Conservation (phyloP, 2,113 vertebrate genomes). For the Helogale parvula region DNA sequence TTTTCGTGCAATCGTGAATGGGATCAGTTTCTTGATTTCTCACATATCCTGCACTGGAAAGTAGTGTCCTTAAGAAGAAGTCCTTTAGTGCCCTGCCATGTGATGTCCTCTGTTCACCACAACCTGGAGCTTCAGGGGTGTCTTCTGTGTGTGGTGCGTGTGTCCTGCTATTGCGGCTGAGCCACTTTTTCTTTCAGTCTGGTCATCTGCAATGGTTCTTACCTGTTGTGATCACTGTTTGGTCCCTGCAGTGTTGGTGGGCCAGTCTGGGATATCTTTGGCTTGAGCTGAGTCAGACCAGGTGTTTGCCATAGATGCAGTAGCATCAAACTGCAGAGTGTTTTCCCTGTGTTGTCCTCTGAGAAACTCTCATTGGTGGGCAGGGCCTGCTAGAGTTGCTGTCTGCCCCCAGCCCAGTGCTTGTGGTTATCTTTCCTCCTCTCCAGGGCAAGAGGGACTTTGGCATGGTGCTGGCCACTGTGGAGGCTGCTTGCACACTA, state of each 20-base stretch:
- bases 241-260: background rate
- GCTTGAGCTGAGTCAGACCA: background rate
- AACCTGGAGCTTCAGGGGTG: background rate
- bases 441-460: too few species aligned
- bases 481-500: background rate
- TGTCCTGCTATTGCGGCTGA: background rate
- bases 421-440: too few species aligned
- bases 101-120: background rate
- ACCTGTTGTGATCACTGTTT: background rate
- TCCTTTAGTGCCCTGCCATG: background rate
- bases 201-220: background rate
- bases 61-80: background rate
- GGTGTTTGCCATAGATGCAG: background rate
- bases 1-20: too few species aligned
- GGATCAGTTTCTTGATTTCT: too few species aligned
- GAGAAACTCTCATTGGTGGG: background rate
- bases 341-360: background rate
- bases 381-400: background rate
- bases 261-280: background rate
- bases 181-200: background rate
- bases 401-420: too few species aligned
- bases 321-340: background rate
- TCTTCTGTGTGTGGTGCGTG: background rate
- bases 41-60: background rate
- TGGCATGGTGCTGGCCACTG: too few species aligned